Conservation (phyloP, 2,888 invertebrate species). For the Tyria jacobaeae region DNA sequence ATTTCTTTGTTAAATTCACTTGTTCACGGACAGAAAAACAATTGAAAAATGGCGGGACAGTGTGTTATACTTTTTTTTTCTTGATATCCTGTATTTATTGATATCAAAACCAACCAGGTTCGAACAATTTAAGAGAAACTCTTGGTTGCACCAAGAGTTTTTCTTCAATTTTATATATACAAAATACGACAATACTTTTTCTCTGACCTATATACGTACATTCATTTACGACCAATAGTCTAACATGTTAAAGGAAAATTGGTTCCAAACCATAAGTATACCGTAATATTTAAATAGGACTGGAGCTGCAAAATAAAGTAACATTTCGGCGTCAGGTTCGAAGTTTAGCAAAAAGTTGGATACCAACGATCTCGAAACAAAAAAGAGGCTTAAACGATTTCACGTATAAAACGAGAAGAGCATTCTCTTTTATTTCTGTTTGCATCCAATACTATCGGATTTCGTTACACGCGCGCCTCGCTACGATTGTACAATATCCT, state of each 20-base stretch:
- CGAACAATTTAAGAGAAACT: too few relatives aligned
- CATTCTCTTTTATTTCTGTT: slow-evolving; percentile 51
- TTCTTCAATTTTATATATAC: too few relatives aligned
- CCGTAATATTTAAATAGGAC: slow-evolving; percentile 33
- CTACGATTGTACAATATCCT: slow-evolving; percentile 56
- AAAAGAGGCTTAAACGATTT: slow-evolving; percentile 50
- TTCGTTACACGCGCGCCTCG: slow-evolving; percentile 48
- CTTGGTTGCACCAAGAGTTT: too few relatives aligned
- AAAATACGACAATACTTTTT: too few relatives aligned
- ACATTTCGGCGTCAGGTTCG: slow-evolving; percentile 40
- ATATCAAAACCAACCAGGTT: too few relatives aligned
- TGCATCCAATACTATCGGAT: slow-evolving; percentile 58
- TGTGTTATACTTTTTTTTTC: too few relatives aligned
- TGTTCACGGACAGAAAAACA: too few relatives aligned
- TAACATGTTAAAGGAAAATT: slow-evolving; percentile 24
- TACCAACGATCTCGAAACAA: slow-evolving; percentile 41
- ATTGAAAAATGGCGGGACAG: too few relatives aligned
- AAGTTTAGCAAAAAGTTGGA: slow-evolving; percentile 37
- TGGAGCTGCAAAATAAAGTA: slow-evolving; percentile 36
- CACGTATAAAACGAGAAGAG: slow-evolving; percentile 50
- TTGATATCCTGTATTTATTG: too few relatives aligned
- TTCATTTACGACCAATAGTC: slow-evolving; percentile 10
- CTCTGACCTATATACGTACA: neutral
- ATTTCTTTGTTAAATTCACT: too few relatives aligned
- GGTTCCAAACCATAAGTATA: slow-evolving; percentile 24